Conservation (phyloP, 2,888 invertebrate species). For the Chrysolina haemoptera region DNA sequence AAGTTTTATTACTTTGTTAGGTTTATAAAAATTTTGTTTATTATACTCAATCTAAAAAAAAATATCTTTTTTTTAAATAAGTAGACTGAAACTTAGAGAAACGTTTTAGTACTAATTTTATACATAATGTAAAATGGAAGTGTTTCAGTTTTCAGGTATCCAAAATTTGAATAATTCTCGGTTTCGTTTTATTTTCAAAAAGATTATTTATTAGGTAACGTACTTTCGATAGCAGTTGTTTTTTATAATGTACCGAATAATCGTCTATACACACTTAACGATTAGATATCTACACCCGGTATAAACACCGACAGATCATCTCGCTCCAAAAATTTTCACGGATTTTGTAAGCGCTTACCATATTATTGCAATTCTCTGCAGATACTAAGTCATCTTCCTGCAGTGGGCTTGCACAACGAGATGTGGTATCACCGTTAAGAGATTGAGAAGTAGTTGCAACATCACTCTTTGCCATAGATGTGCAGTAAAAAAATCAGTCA, state of each 20-base stretch:
- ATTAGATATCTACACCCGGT: neutral
- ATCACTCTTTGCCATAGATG: no score
- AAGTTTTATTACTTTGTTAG: neutral
- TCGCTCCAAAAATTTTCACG: neutral
- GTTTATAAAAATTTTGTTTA: neutral
- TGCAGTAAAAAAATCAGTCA: constrained; percentile 6
- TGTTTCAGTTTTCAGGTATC: neutral
- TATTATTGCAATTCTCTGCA: constrained; percentile 7
- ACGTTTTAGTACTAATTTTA: no score
- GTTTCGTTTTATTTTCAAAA: neutral
- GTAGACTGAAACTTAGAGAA: neutral
- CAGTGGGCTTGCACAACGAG: no score
- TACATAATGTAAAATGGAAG: no score
- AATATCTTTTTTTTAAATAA: neutral
- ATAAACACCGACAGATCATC: neutral
- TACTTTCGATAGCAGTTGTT: no score
- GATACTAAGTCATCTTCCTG: neutral
- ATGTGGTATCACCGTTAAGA: no score
- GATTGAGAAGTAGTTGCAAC: no score
- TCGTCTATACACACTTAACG: neutral
- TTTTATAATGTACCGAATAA: no score
- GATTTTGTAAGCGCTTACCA: neutral
- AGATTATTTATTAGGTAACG: neutral
- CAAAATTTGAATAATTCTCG: neutral
- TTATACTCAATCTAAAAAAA: neutral